phyloP scores from a whole-genome alignment of 2,797 vertebrate species.

The Heteromormyrus szaboi region DNA sequence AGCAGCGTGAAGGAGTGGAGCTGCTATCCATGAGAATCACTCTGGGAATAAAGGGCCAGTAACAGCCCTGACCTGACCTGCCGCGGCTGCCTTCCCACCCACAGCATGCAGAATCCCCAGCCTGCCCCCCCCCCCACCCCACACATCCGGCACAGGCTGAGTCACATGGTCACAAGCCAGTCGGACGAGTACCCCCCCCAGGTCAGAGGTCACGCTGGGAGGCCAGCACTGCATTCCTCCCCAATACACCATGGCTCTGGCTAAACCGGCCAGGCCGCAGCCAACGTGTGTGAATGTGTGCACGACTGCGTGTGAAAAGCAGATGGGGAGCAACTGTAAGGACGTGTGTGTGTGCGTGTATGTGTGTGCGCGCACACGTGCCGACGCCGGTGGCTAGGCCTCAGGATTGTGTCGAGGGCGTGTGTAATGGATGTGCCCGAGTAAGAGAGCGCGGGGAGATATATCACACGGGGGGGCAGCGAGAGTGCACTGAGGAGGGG shows the following conservation, averaged over 20 bases:
- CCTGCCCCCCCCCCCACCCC: neutral
- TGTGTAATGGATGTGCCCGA: constrained; percentile 91
- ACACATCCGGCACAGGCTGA: neutral
- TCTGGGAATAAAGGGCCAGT: neutral
- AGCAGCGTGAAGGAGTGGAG: neutral
- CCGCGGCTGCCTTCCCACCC: constrained; percentile 8
- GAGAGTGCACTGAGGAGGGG: constrained; percentile 50
- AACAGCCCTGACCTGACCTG: neutral
- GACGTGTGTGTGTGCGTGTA: neutral
- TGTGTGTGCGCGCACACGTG: constrained; percentile 1
- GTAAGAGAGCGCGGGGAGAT: constrained; percentile 87
- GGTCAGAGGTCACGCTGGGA: neutral
- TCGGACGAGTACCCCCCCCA: neutral
- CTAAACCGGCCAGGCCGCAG: too few relatives aligned
- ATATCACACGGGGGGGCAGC: constrained; percentile 75
- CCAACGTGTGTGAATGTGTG: neutral
- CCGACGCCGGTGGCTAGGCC: constrained; percentile 65
- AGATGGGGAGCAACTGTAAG: constrained; percentile 24
- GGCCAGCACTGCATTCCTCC: neutral
- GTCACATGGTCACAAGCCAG: neutral
- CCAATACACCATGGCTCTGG: neutral
- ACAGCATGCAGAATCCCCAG: neutral
- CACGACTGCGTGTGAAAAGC: neutral
- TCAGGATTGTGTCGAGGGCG: constrained; percentile 83
- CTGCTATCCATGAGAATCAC: neutral